Evolutionary conservation across 2,888 invertebrate genomes (phyloP).

Genomic region (Drepanosiphum platanoidis): DNA sequence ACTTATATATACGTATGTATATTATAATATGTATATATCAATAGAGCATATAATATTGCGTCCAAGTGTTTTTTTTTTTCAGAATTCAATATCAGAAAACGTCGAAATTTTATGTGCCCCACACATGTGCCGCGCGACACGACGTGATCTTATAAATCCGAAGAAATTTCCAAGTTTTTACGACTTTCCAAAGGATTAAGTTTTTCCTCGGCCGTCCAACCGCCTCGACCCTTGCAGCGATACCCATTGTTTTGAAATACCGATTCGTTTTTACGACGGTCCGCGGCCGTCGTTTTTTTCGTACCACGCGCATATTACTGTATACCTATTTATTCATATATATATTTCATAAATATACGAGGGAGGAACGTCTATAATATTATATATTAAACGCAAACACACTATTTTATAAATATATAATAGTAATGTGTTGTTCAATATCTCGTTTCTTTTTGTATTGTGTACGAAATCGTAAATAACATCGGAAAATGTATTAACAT

Average conservation of each 20-base stretch:
- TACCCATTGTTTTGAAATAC: slow-evolving; percentile 36
- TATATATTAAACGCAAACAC: neutral
- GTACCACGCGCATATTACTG: neutral
- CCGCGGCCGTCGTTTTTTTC: slow-evolving; percentile 1
- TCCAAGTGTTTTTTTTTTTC: neutral
- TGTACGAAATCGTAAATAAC: too few species aligned
- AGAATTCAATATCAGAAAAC: slow-evolving; percentile 25
- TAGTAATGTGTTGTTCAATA: too few species aligned
- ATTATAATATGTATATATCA: too few species aligned
- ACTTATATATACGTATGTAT: too few species aligned
- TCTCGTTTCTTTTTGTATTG: too few species aligned
- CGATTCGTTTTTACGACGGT: slow-evolving; percentile 41
- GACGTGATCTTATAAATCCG: neutral
- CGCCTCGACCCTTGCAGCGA: neutral
- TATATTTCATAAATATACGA: neutral
- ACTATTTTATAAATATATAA: too few species aligned
- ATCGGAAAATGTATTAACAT: too few species aligned
- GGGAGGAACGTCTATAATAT: neutral
- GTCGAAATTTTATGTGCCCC: slow-evolving; percentile 31
- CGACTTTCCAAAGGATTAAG: slow-evolving; percentile 57
- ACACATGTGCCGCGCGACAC: neutral
- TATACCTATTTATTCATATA: too few species aligned
- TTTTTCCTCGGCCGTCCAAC: slow-evolving; percentile 1
- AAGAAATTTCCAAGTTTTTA: slow-evolving; percentile 41
- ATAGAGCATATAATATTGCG: neutral